These are phyloP conservation scores for Sebastes diploproa DNA, from an alignment of 2,797 vertebrate genomes.

Conservation along the genomic window DNA sequence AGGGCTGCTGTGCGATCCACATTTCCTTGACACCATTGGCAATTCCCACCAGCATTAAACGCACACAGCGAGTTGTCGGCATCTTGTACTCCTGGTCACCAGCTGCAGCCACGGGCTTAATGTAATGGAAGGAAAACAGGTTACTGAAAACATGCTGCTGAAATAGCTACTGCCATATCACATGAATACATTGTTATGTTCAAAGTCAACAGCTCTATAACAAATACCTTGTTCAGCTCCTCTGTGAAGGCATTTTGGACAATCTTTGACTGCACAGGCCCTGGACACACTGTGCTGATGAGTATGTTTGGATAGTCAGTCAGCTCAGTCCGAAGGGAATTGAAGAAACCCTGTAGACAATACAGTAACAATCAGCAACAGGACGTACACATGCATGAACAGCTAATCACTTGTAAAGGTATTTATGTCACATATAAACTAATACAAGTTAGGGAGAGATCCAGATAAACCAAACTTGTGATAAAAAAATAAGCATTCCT, in stretches of 20 bases:
- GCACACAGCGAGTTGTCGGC: constrained; percentile 87
- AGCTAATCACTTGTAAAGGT: not conserved
- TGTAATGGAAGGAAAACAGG: not conserved
- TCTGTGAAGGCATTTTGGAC: constrained; percentile 89
- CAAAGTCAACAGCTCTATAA: not conserved
- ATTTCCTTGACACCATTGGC: constrained; percentile 90
- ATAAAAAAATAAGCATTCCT: not conserved
- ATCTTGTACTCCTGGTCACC: constrained; percentile 90
- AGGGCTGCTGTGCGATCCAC: constrained; percentile 91
- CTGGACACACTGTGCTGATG: constrained; percentile 90
- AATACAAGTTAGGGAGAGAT: not conserved
- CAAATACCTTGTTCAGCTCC: constrained; percentile 83
- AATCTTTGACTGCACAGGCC: constrained; percentile 91
- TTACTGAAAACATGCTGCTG: not conserved
- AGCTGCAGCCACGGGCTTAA: constrained; percentile 70
- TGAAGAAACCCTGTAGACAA: constrained; percentile 90
- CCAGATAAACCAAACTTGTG: not conserved
- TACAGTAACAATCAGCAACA: not conserved
- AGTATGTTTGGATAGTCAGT: constrained; percentile 86
- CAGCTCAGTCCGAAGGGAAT: constrained; percentile 89
- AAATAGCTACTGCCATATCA: not conserved
- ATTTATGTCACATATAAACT: not conserved
- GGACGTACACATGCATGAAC: no score
- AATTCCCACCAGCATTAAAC: constrained; percentile 87
- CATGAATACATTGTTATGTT: not conserved